These are phyloP conservation scores for Perccottus glenii DNA, from an alignment of 2,113 vertebrate genomes.

Conservation along the genomic window DNA sequence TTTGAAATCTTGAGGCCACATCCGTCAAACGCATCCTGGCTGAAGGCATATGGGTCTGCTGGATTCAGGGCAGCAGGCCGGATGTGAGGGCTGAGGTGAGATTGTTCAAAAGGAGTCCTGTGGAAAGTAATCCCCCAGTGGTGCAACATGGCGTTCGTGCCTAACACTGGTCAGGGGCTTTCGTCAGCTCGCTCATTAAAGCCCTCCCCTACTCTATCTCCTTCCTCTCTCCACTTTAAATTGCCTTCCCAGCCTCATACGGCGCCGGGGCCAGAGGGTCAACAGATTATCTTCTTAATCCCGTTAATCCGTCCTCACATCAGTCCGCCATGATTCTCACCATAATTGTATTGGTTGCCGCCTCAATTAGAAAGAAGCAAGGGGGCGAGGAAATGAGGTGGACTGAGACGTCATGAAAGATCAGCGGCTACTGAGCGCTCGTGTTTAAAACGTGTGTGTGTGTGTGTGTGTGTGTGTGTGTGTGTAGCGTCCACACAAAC, in stretches of 20 bases:
- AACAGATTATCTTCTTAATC: conserved; percentile 77
- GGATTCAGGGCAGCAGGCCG: conserved; percentile 9
- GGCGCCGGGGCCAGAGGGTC: conserved; percentile 67
- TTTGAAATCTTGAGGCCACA: too few species aligned
- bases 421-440: conserved; percentile 17
- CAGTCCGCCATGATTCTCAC: conserved; percentile 72
- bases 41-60: too few species aligned
- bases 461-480: conserved; percentile 11
- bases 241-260: conserved; percentile 73
- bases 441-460: neutral
- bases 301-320: conserved; percentile 77
- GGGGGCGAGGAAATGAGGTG: conserved; percentile 56
- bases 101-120: conserved; percentile 31
- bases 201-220: conserved; percentile 51
- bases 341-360: conserved; percentile 71
- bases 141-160: conserved; percentile 30
- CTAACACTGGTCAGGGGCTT: conserved; percentile 63
- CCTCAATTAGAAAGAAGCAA: conserved; percentile 70
- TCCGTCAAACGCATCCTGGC: too few species aligned
- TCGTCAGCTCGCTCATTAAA: conserved; percentile 65
- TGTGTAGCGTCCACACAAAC: neutral
- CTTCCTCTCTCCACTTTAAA: conserved; percentile 58
- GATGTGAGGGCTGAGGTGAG: conserved; percentile 38
- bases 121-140: conserved; percentile 58
- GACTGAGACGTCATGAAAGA: conserved; percentile 57